A percentile compares a stretch with the other conserved stretches of the same genome.
Conservation (phyloP, 2,797 vertebrate species). For the Knipowitschia caucasica region DNA sequence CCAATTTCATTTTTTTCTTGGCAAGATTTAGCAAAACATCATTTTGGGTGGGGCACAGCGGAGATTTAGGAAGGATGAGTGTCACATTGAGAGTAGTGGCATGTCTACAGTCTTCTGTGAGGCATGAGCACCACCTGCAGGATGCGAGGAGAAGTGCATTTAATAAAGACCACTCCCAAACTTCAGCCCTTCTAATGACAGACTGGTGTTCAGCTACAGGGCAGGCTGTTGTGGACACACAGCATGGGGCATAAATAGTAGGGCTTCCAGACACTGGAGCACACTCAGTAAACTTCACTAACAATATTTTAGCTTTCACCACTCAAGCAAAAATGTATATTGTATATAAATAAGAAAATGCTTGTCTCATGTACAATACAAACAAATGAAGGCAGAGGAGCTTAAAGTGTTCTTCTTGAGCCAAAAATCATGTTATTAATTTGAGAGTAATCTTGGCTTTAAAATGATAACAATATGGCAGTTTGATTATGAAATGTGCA, state of each 20-base stretch:
- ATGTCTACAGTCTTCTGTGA: conserved; percentile 13
- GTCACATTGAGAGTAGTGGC: conserved; percentile 31
- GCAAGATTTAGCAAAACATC: conserved; percentile 22
- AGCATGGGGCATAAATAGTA: neutral
- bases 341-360: no score
- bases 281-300: no score
- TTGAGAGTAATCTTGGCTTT: no score
- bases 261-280: no score
- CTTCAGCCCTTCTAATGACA: neutral
- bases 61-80: conserved; percentile 47
- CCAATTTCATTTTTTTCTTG: neutral
- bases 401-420: no score
- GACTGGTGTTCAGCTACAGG: neutral
- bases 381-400: no score
- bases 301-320: no score
- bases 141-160: conserved; percentile 11
- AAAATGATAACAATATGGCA: no score
- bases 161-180: conserved; percentile 52
- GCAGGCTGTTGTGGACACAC: neutral
- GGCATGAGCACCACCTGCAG: conserved; percentile 62
- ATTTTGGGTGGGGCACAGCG: conserved; percentile 68
- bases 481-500: no score
- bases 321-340: no score
- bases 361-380: no score
- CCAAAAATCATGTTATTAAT: no score